Conservation (phyloP, 1,140 invertebrate genomes). For the Ladona fulva region DNA sequence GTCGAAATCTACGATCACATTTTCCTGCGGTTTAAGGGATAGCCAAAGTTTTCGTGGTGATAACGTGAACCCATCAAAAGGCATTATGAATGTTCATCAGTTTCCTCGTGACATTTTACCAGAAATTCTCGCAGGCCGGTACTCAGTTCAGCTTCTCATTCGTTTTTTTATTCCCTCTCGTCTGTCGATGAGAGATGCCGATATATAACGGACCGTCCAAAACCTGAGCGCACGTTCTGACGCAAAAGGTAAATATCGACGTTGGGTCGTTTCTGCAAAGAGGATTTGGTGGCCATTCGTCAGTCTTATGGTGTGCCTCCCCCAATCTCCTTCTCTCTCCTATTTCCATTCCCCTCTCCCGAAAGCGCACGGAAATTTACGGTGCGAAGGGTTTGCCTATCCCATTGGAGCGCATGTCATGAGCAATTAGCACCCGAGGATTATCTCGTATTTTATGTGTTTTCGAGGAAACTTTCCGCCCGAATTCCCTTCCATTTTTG, state of each 20-base stretch:
- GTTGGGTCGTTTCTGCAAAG: background rate
- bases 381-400: background rate
- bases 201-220: background rate
- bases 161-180: background rate
- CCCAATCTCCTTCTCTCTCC: background rate
- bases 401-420: background rate
- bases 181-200: background rate
- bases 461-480: background rate
- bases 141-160: background rate
- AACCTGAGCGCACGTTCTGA: background rate
- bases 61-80: no score
- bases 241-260: slow-evolving; percentile 5
- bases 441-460: slow-evolving; percentile 10
- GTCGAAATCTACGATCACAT: no score
- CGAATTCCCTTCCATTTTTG: no score
- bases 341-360: background rate
- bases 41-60: no score
- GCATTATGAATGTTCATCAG: no score
- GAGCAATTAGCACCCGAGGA: slow-evolving; percentile 2
- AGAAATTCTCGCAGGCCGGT: no score
- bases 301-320: background rate
- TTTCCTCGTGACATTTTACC: no score
- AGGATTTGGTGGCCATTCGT: background rate
- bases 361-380: background rate
- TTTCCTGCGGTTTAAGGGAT: no score